A percentile compares a stretch with the other conserved stretches of the same genome.
phyloP scores from a whole-genome alignment of 2,888 invertebrate genomes.

The Rhamnusium bicolor region DNA sequence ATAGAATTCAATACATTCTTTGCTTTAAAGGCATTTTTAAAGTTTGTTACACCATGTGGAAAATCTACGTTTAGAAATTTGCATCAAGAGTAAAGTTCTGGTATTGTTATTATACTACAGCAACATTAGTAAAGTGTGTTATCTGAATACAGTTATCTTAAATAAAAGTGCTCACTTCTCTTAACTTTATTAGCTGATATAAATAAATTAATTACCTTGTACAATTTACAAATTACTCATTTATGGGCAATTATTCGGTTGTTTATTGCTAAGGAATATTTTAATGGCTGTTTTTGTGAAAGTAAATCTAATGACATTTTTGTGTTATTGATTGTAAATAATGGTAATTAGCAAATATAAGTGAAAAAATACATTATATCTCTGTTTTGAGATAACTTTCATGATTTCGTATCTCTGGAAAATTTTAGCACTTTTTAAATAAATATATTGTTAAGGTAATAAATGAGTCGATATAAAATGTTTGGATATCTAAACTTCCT shows the following conservation, averaged over 20 bases:
- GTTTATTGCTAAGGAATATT: constrained; percentile 10
- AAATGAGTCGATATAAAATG: too few species aligned
- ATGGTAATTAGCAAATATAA: neutral
- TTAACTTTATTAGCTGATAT: neutral
- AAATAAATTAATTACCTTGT: neutral
- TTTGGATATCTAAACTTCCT: too few species aligned
- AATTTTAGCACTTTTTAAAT: too few species aligned
- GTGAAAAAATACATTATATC: neutral
- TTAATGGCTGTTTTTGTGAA: constrained; percentile 14
- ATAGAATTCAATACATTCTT: too few species aligned
- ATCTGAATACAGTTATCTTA: neutral
- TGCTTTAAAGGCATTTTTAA: too few species aligned
- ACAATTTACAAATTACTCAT: constrained; percentile 15
- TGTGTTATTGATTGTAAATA: neutral
- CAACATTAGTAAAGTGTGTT: neutral
- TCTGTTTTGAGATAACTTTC: too few species aligned
- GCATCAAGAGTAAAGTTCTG: too few species aligned
- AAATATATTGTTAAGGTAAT: too few species aligned
- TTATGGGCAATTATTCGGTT: constrained; percentile 8
- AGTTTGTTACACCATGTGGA: too few species aligned
- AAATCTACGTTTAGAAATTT: too few species aligned
- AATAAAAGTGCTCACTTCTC: neutral
- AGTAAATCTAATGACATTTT: constrained; percentile 16
- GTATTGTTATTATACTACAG: too few species aligned
- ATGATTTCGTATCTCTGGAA: too few species aligned